These are phyloP conservation scores for Symphodus melops DNA, from an alignment of 2,113 vertebrate genomes.

Conservation along the genomic window DNA sequence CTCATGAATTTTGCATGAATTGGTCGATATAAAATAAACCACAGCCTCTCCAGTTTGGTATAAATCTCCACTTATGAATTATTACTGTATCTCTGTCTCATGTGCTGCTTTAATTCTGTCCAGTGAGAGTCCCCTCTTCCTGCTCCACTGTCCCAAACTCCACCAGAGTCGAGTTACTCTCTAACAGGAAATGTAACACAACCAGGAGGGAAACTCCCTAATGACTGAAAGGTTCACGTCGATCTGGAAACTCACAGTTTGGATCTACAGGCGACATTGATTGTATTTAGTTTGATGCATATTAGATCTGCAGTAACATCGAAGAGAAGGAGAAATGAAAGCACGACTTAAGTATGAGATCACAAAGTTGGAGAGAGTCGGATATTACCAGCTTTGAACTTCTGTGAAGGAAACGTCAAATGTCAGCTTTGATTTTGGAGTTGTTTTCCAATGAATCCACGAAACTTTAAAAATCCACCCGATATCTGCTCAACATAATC, in stretches of 20 bases:
- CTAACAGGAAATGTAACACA: slow-evolving; percentile 52
- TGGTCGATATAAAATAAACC: slow-evolving; percentile 29
- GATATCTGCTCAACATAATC: not conserved
- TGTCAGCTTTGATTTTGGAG: not conserved
- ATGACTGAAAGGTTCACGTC: not conserved
- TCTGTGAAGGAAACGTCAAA: not conserved
- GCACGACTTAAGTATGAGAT: not conserved
- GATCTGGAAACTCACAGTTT: not conserved
- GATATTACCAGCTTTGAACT: not conserved
- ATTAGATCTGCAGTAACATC: not conserved
- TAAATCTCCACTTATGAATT: slow-evolving; percentile 42
- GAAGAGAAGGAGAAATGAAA: not conserved
- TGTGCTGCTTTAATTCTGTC: not conserved
- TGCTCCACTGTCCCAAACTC: slow-evolving; percentile 14
- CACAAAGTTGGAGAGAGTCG: not conserved
- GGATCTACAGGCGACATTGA: not conserved
- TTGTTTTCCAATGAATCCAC: not conserved
- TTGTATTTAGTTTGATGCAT: not conserved
- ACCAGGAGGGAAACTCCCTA: slow-evolving; percentile 28
- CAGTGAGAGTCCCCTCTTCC: not conserved
- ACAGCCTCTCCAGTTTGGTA: slow-evolving; percentile 1
- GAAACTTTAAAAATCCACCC: too few species aligned
- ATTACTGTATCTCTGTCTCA: slow-evolving; percentile 22
- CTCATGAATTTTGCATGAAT: slow-evolving; percentile 45
- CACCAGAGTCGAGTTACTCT: slow-evolving; percentile 48